Conservation (phyloP, 1,140 invertebrate genomes). For the Drosophila kurseongensis region DNA sequence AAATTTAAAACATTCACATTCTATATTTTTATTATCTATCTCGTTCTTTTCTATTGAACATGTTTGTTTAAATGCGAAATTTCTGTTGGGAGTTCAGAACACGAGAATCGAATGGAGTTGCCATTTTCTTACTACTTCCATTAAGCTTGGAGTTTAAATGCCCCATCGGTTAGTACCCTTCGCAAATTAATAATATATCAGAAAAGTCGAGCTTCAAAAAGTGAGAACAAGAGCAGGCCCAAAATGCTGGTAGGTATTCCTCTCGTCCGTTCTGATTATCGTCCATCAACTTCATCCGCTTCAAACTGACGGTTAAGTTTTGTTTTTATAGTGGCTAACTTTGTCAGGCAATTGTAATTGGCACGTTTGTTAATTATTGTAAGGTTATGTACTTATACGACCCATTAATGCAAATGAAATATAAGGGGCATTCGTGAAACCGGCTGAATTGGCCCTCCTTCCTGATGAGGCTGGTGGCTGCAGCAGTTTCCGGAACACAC, state of each 20-base stretch:
- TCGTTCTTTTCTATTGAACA: not conserved
- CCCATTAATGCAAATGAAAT: conserved; percentile 13
- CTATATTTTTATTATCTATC: not conserved
- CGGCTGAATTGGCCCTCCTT: not conserved
- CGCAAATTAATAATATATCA: not conserved
- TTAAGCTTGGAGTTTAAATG: not conserved
- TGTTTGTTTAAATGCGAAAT: conserved; percentile 2
- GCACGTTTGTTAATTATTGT: conserved; percentile 67
- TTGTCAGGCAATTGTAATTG: conserved; percentile 75
- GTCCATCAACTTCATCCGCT: not conserved
- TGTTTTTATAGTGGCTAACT: conserved; percentile 14
- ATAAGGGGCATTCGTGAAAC: not conserved
- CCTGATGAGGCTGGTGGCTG: not conserved
- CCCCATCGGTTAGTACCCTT: not conserved
- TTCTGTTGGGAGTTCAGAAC: conserved; percentile 21
- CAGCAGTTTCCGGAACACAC: conserved; percentile 13
- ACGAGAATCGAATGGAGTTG: conserved; percentile 13
- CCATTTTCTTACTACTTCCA: not conserved
- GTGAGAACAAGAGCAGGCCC: no score
- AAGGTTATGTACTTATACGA: conserved; percentile 17
- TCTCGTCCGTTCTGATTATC: not conserved
- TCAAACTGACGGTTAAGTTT: conserved; percentile 14
- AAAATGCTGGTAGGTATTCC: not conserved
- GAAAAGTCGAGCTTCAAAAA: not conserved
- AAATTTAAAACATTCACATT: not conserved